Percentiles rank a stretch among this genome's conserved stretches.
Evolutionary conservation across 2,888 invertebrate genomes (phyloP).

Genomic region (Anagyrus pseudococci): DNA sequence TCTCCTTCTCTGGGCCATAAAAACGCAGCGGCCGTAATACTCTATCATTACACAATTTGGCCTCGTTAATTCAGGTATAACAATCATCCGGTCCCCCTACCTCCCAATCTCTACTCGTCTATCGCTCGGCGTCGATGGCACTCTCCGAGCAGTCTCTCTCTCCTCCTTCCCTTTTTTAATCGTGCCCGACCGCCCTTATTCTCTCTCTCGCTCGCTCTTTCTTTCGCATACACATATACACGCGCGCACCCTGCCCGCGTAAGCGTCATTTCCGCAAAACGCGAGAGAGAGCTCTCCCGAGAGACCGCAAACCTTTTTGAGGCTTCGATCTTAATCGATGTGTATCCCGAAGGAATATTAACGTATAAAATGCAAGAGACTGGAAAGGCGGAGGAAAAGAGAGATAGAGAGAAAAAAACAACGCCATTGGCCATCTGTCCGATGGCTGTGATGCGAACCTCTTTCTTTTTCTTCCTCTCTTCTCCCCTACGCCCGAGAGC

Average conservation of each 20-base stretch:
- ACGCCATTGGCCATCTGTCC: slow-evolving; percentile 42
- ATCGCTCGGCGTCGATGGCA: slow-evolving; percentile 9
- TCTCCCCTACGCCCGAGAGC: background rate
- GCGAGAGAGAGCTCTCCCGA: too few species aligned
- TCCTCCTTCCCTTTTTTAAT: slow-evolving; percentile 11
- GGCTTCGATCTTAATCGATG: slow-evolving; percentile 37
- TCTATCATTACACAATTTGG: slow-evolving; percentile 38
- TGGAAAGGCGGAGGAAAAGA: slow-evolving; percentile 7
- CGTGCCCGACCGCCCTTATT: slow-evolving; percentile 6
- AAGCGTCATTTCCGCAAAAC: slow-evolving; percentile 29
- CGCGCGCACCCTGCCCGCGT: too few species aligned
- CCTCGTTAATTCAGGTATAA: slow-evolving; percentile 40
- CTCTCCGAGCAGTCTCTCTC: background rate
- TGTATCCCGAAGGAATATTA: slow-evolving; percentile 27
- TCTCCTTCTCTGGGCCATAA: too few species aligned
- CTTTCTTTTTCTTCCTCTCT: background rate
- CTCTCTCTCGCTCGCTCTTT: background rate
- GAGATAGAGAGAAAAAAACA: slow-evolving; percentile 13
- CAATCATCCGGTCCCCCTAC: slow-evolving; percentile 27
- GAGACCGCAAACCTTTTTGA: slow-evolving; percentile 29
- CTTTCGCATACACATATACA: background rate
- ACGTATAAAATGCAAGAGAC: slow-evolving; percentile 23
- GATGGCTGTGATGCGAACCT: background rate
- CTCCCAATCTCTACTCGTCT: too few species aligned
- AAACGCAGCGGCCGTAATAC: slow-evolving; percentile 31